phyloP scores from a whole-genome alignment of 2,888 invertebrate genomes.

The Dromius quadrimaculatus region DNA sequence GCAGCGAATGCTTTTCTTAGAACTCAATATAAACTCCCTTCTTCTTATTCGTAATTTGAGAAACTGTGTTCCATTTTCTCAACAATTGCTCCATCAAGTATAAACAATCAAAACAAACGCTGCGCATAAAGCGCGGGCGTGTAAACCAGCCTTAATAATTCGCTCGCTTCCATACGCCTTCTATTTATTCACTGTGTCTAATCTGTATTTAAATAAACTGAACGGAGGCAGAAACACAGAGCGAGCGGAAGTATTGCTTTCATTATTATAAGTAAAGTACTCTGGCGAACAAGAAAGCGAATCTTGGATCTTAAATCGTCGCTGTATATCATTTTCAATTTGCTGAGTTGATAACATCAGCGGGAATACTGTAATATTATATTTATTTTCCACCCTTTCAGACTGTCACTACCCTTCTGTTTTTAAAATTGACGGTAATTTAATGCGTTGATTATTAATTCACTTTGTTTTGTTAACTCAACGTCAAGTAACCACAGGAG shows the following conservation, averaged over 20 bases:
- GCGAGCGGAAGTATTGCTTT: conserved; percentile 27
- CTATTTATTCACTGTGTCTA: conserved; percentile 36
- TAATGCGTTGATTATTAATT: conserved; percentile 29
- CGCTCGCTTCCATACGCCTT: not conserved
- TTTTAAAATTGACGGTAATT: conserved; percentile 14
- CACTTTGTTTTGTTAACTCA: conserved; percentile 24
- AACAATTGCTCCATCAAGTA: conserved; percentile 27
- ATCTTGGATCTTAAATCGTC: not conserved
- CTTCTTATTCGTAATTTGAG: too few relatives aligned
- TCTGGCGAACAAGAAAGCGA: not conserved
- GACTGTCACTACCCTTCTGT: too few relatives aligned
- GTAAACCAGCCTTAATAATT: conserved; percentile 34
- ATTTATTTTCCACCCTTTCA: conserved; percentile 10
- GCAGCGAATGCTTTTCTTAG: too few relatives aligned
- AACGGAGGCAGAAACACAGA: conserved; percentile 10
- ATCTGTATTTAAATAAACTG: conserved; percentile 35
- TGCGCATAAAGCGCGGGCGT: conserved; percentile 9
- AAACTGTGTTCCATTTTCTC: conserved; percentile 7
- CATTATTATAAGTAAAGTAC: conserved; percentile 27
- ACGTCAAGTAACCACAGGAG: too few relatives aligned
- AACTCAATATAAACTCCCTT: too few relatives aligned
- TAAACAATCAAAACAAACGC: conserved; percentile 30
- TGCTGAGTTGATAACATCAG: conserved; percentile 16
- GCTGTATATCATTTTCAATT: conserved; percentile 15
- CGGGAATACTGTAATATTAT: conserved; percentile 8